Percentiles rank a stretch among this genome's conserved stretches.
Evolutionary conservation across 2,113 vertebrate species (phyloP).

Genomic region (Pongo pygmaeus): DNA sequence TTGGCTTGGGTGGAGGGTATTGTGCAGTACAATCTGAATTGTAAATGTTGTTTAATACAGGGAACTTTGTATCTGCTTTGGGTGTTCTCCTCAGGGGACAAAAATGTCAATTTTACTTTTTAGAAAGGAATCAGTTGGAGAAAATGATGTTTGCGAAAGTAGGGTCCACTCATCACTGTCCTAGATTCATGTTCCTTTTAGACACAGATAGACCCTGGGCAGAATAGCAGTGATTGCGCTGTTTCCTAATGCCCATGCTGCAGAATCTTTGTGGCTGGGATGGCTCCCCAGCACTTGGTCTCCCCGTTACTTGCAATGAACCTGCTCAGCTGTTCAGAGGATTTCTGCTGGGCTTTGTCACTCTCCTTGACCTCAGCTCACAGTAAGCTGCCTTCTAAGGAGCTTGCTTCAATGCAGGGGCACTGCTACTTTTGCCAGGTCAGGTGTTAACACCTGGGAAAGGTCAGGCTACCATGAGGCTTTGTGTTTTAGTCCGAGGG

Average conservation of each 20-base stretch:
- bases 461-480: not conserved
- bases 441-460: not conserved
- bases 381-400: not conserved
- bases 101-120: not conserved
- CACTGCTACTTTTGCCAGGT: not conserved
- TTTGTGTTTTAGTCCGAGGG: fast-evolving
- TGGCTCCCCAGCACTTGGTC: fast-evolving
- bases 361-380: not conserved
- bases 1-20: not conserved
- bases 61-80: not conserved
- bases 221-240: not conserved
- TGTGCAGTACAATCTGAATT: not conserved
- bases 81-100: not conserved
- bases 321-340: not conserved
- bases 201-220: too few relatives aligned
- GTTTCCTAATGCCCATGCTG: not conserved
- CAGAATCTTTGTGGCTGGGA: not conserved
- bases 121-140: not conserved
- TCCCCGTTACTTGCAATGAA: fast-evolving
- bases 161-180: fast-evolving
- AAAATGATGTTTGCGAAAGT: not conserved
- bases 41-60: not conserved
- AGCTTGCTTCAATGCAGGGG: not conserved
- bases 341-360: not conserved
- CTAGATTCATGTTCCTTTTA: not conserved